Base-by-base conservation (phyloP, 2,113 vertebrate genomes). In the Ictidomys tridecemlineatus region DNA sequence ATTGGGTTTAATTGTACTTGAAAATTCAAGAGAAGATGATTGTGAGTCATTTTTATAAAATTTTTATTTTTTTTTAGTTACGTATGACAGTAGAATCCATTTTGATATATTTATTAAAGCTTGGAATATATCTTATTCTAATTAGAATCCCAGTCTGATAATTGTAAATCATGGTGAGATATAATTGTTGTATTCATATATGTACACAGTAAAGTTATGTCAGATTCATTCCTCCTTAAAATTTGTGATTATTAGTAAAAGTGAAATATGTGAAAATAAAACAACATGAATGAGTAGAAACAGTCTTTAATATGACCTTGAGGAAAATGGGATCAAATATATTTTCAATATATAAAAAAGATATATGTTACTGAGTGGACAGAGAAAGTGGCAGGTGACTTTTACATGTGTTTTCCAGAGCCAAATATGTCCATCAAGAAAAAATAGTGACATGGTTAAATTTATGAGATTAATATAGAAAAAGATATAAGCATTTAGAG, bases 281-380 rank as follows among this genome's bases (percentile, higher is more conserved):
- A 87, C 6, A 72, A 76, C 1, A 7, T 2, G 34, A 26, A 28
- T 72, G 30, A 80, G n/a, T 4, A 28, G 6, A 69, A 30, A 58
- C 5, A 79, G 53, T 76, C 5, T 73, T 48, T 48, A 53, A 11
- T 53, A 37, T 63, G 53, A 74, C 42, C 12, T 14, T 28, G 3
- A 22, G 72, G 61, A 76, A 61, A 61, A 72, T 22, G 85, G 8
- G 5, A 9, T 9, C 3, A 90, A 32, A 53, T 39, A 65, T 32
- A 39, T 28, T 79, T 79, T 69, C 16, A 39, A n/a, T 1, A 51
- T 48, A 1, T 14, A 63, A 51, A 87, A 65, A 22, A 77, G 2
- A 73, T 4, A n/a, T 12, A 8, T 2, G 0, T 45, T 14, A 32
- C 4, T 8, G 20, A 8, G 16, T 32, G 5, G n/a, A 4, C 51